Percentiles rank a stretch among this genome's conserved stretches.
Conservation (phyloP, 92 coral and sea anemone species). For the Porites divaricata region DNA sequence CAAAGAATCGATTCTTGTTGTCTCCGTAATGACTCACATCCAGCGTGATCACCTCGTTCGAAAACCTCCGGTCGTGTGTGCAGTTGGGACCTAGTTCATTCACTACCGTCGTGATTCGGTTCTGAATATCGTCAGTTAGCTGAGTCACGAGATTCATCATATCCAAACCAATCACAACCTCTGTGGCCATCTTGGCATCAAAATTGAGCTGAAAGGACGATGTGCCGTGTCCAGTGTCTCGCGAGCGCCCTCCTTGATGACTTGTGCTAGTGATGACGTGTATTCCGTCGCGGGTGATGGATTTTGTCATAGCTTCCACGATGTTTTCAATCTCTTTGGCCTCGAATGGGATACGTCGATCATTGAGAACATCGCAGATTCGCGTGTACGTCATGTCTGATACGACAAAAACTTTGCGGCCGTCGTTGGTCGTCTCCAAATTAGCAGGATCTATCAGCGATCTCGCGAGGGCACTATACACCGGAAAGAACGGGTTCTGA, state of each 20-base stretch:
- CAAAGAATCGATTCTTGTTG: neutral
- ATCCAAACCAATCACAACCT: constrained; percentile 7
- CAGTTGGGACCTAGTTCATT: neutral
- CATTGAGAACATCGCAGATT: constrained; percentile 1
- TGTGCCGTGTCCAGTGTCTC: neutral
- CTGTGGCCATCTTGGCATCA: constrained; percentile 9
- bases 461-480: constrained; percentile 2
- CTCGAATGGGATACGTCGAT: constrained; percentile 9
- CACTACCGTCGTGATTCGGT: constrained; percentile 3
- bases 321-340: constrained; percentile 5
- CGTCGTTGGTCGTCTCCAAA: constrained; percentile 1
- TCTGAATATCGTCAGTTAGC: constrained; percentile 5
- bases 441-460: neutral
- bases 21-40: neutral
- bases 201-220: neutral
- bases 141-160: neutral
- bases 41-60: neutral
- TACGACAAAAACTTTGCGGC: constrained; percentile 13
- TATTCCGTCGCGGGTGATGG: constrained; percentile 1
- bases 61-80: neutral
- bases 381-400: constrained; percentile 1
- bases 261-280: neutral
- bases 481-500: neutral
- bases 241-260: neutral
- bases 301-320: neutral